Evolutionary conservation across 1,140 invertebrate species (phyloP).

Genomic region (Choristoneura fumiferana): DNA sequence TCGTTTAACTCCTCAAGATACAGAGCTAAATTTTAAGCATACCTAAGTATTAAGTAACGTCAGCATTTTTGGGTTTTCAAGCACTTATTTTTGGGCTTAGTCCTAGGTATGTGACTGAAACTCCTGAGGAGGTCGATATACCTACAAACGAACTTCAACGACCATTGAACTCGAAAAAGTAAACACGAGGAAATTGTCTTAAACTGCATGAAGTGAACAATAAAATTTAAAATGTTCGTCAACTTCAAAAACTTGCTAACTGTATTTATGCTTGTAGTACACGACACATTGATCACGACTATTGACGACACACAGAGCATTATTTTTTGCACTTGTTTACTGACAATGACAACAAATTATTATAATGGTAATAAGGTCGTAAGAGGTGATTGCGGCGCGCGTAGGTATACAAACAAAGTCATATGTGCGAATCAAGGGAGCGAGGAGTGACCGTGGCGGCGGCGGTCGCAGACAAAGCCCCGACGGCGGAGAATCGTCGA

Average conservation of each 20-base stretch:
- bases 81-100: too few relatives aligned
- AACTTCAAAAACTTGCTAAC: neutral
- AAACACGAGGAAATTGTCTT: slow-evolving; percentile 19
- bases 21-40: too few relatives aligned
- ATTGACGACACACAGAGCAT: neutral
- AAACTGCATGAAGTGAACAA: slow-evolving; percentile 8
- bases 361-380: slow-evolving; percentile 27
- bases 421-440: slow-evolving; percentile 26
- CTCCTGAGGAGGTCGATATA: slow-evolving; percentile 36
- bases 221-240: slow-evolving; percentile 8
- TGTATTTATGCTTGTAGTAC: neutral
- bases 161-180: slow-evolving; percentile 29
- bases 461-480: slow-evolving; percentile 66
- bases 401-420: slow-evolving; percentile 36
- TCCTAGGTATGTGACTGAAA: slow-evolving; percentile 27
- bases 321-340: slow-evolving; percentile 20
- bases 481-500: slow-evolving; percentile 63
- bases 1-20: too few relatives aligned
- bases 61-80: too few relatives aligned
- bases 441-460: slow-evolving; percentile 21
- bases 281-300: neutral
- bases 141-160: slow-evolving; percentile 33
- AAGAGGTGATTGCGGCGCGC: slow-evolving; percentile 17
- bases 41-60: too few relatives aligned
- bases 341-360: slow-evolving; percentile 28